phyloP scores from a whole-genome alignment of 2,113 vertebrate species.

The Vulpes lagopus region DNA sequence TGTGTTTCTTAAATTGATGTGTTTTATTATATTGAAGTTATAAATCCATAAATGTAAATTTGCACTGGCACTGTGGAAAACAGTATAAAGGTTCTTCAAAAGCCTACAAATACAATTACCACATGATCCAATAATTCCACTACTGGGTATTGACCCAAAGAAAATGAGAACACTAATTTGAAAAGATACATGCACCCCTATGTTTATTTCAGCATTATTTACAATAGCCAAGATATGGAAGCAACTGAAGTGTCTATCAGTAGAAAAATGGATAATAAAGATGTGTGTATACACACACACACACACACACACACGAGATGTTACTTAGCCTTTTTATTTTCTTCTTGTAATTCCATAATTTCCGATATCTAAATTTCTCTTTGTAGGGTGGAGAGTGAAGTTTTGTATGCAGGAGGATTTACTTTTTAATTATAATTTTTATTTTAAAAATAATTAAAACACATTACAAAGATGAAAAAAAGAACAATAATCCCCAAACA shows the following conservation, averaged over 20 bases:
- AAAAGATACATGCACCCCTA: not conserved
- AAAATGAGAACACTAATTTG: not conserved
- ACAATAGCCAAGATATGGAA: not conserved
- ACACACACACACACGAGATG: not conserved
- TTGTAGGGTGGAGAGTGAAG: not conserved
- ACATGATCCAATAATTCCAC: not conserved
- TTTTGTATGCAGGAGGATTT: not conserved
- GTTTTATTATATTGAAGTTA: not conserved
- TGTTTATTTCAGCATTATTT: not conserved
- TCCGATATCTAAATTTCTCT: not conserved
- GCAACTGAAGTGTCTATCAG: not conserved
- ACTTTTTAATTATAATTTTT: conserved; percentile 40
- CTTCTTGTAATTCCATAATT: not conserved
- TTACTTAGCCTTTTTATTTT: not conserved
- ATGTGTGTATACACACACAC: not conserved
- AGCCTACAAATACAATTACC: not conserved
- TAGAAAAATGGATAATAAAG: not conserved
- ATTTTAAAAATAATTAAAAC: conserved; percentile 48
- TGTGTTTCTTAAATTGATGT: not conserved
- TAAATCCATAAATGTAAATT: not conserved
- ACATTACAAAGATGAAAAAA: not conserved
- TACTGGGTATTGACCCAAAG: not conserved
- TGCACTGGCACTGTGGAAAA: not conserved
- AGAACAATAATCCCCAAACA: not conserved
- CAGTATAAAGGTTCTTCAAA: not conserved